Percentiles rank a stretch among this genome's conserved stretches.
These are phyloP conservation scores for Saturnia pavonia DNA, from an alignment of 2,888 invertebrate genomes.

Conservation along the genomic window DNA sequence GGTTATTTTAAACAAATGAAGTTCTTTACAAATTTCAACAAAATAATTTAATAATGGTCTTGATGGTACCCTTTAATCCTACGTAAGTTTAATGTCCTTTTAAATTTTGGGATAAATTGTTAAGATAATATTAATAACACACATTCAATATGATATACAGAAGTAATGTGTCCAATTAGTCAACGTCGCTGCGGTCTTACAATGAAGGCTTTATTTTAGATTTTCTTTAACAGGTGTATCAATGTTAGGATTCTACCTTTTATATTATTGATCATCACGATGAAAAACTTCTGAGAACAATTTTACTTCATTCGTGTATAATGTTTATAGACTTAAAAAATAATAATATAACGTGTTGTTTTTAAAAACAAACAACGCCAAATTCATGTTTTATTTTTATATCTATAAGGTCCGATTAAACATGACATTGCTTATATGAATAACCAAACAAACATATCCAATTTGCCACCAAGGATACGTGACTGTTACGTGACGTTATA, in stretches of 20 bases:
- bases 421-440: not conserved
- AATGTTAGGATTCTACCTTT: not conserved
- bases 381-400: not conserved
- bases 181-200: not conserved
- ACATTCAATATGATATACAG: not conserved
- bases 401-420: not conserved
- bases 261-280: too few species aligned
- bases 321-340: not conserved
- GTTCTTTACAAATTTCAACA: too few species aligned
- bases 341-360: not conserved
- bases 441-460: not conserved
- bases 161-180: not conserved
- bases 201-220: not conserved
- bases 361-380: not conserved
- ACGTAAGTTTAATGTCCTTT: not conserved
- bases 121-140: not conserved
- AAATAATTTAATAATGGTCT: not conserved
- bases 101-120: not conserved
- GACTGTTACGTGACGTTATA: conserved; percentile 1
- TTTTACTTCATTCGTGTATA: not conserved
- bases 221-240: not conserved
- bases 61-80: not conserved
- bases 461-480: conserved; percentile 1
- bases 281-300: not conserved
- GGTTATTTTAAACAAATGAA: too few species aligned